Evolutionary conservation across 2,113 vertebrate species (phyloP).

Genomic region (Coregonus clupeaformis): DNA sequence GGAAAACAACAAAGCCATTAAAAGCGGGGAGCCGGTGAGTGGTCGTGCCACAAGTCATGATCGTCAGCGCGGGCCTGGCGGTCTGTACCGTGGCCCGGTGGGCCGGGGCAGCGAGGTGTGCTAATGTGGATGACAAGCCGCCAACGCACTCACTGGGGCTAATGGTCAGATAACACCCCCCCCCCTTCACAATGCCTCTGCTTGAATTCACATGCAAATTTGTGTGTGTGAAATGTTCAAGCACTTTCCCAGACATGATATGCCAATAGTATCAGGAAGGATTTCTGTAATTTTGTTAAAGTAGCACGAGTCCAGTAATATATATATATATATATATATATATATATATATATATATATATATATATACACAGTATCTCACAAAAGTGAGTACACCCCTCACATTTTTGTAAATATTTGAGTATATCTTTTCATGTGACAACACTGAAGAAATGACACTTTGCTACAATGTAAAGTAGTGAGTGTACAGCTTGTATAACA

Average conservation of each 20-base stretch:
- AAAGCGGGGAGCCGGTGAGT: conserved; percentile 70
- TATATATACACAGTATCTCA: too few species aligned
- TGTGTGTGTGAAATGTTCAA: conserved; percentile 78
- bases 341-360: too few species aligned
- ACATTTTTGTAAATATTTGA: too few species aligned
- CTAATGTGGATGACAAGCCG: conserved; percentile 97
- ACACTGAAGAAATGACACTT: too few species aligned
- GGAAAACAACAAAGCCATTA: conserved; percentile 81
- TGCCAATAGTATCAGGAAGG: conserved; percentile 91
- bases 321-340: too few species aligned
- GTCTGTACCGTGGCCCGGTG: conserved; percentile 77
- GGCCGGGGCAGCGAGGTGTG: conserved; percentile 92
- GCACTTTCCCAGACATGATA: conserved; percentile 93
- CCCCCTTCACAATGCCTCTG: conserved; percentile 68
- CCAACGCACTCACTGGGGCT: conserved; percentile 86
- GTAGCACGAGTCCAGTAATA: conserved; percentile 82
- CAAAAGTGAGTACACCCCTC: too few species aligned
- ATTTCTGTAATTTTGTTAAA: conserved; percentile 85
- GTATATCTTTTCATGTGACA: too few species aligned
- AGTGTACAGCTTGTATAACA: too few species aligned
- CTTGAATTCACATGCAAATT: conserved; percentile 98
- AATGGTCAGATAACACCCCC: conserved; percentile 75
- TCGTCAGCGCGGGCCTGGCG: conserved; percentile 77
- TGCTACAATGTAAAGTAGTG: too few species aligned
- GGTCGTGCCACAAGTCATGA: conserved; percentile 88